Conservation (phyloP, 2,888 invertebrate species). For the Pristionchus maxplancki region DNA sequence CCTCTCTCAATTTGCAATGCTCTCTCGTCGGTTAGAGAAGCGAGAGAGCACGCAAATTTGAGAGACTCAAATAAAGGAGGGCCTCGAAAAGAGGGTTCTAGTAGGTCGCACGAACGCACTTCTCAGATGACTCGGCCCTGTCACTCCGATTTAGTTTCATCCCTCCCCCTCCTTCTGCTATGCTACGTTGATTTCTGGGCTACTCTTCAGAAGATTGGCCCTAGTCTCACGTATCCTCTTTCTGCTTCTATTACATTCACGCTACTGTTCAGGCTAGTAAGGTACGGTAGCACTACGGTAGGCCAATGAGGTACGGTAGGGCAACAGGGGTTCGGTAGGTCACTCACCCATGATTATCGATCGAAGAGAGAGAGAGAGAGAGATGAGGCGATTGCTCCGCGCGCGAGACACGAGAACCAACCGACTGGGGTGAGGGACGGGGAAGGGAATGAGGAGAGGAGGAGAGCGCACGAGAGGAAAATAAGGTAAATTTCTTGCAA, state of each 20-base stretch:
- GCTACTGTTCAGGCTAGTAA: too few relatives aligned
- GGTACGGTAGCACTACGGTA: not conserved
- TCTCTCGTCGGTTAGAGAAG: too few relatives aligned
- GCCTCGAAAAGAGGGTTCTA: not conserved
- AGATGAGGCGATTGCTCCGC: not conserved
- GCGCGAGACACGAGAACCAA: not conserved
- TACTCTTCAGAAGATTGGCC: not conserved
- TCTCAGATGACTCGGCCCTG: not conserved
- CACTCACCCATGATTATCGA: conserved; percentile 43
- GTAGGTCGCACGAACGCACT: not conserved
- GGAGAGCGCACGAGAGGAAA: not conserved
- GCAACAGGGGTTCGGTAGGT: not conserved
- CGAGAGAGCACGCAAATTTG: too few relatives aligned
- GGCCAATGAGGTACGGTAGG: not conserved
- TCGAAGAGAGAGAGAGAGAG: not conserved
- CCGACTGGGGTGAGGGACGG: conserved; percentile 13
- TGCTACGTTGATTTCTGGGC: not conserved
- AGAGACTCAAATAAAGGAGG: too few relatives aligned
- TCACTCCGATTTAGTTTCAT: not conserved
- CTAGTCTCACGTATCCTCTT: too few relatives aligned
- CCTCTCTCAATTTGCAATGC: not conserved
- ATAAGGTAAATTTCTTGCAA: too few relatives aligned
- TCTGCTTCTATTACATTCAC: too few relatives aligned
- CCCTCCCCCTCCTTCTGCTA: not conserved
- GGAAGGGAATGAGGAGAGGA: not conserved